Conservation (phyloP, 2,888 invertebrate genomes). For the Parasteatoda lunata region DNA sequence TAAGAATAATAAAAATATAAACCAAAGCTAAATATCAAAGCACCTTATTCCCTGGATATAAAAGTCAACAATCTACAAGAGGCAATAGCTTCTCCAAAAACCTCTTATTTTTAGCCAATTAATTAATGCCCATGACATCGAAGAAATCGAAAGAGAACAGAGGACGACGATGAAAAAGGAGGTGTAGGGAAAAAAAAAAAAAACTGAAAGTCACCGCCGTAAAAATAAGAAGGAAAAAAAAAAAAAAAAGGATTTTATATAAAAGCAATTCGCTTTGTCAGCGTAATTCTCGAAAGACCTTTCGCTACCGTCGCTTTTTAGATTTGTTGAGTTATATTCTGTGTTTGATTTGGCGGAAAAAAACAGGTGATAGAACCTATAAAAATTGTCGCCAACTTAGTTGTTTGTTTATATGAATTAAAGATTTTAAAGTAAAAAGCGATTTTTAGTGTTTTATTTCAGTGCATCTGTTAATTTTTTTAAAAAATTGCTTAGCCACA, state of each 20-base stretch:
- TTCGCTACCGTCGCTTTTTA: background rate
- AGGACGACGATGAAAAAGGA: background rate
- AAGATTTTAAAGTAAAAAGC: no score
- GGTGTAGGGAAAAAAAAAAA: slow-evolving; percentile 2
- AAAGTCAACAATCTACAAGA: background rate
- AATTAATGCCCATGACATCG: slow-evolving; percentile 38
- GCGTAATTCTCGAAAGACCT: background rate
- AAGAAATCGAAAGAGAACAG: slow-evolving; percentile 20
- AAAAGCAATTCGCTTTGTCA: slow-evolving; percentile 21
- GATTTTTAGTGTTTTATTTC: no score
- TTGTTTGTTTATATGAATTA: no score
- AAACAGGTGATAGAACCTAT: background rate
- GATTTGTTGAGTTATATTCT: background rate
- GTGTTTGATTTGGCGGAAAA: background rate
- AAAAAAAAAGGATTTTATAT: background rate
- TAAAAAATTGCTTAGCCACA: no score
- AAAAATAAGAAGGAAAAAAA: background rate
- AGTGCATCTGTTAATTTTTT: no score
- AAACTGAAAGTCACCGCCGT: slow-evolving; percentile 16
- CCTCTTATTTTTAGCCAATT: slow-evolving; percentile 49
- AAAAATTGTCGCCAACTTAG: background rate
- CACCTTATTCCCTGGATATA: background rate
- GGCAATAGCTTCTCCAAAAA: background rate
- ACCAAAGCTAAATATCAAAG: background rate
- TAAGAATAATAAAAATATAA: background rate